Conservation (phyloP, 2,888 invertebrate genomes). For the Ornithoptera alexandrae region DNA sequence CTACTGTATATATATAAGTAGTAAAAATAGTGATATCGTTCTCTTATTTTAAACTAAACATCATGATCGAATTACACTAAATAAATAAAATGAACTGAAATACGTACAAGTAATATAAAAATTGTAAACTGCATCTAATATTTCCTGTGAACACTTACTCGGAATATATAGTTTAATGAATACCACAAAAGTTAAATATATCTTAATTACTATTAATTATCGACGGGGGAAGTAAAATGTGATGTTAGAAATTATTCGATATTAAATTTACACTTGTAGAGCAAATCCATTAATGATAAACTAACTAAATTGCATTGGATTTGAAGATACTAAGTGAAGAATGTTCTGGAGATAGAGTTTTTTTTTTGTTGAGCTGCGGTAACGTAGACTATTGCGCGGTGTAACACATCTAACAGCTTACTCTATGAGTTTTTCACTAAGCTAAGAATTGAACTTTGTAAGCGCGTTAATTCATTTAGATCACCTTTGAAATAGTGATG, state of each 20-base stretch:
- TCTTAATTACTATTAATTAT: background rate
- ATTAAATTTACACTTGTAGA: background rate
- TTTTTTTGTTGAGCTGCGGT: too few species aligned
- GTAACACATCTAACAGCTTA: conserved; percentile 7
- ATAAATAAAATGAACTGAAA: background rate
- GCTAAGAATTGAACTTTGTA: conserved; percentile 1
- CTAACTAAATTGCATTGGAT: conserved; percentile 14
- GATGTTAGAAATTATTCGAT: background rate
- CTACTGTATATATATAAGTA: background rate
- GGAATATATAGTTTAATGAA: background rate
- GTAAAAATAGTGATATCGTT: background rate
- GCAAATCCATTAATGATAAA: conserved; percentile 2
- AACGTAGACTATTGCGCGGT: background rate
- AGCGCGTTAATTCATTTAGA: conserved; percentile 15
- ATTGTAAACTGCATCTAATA: background rate
- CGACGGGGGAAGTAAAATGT: background rate
- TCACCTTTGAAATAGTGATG: background rate
- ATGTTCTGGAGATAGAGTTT: too few species aligned
- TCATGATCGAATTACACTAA: background rate
- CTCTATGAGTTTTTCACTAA: background rate
- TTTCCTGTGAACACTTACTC: background rate
- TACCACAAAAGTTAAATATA: background rate
- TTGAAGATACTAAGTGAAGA: background rate
- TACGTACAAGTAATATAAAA: background rate
- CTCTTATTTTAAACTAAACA: background rate